Evolutionary conservation across 2,797 vertebrate genomes (phyloP), one percentile per base, ranked within the genome.

Genomic region (Macrochelys suwanniensis): DNA sequence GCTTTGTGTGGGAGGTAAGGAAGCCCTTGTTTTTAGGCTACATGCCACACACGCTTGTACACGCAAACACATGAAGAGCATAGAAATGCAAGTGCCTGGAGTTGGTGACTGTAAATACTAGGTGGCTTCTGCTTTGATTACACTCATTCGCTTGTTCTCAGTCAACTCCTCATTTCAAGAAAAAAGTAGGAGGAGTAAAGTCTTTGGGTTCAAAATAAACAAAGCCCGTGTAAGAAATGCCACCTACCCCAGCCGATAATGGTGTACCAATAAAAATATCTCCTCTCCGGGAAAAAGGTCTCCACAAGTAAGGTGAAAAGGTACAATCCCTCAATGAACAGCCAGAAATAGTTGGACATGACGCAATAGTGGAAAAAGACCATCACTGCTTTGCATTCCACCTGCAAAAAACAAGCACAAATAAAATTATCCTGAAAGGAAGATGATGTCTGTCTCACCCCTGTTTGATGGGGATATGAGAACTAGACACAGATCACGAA

Each of bases 281-380:
- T 98, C 94, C 99, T 98, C 97, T 99, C 99, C 0, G 99, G 99
- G 85, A 99, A 99, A 97, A 99, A 99, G 16, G 99, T 99, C 96
- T 99, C 99, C 93, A 99, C 99, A 96, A 99, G 89, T 93, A 99
- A 97, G 0, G 99, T 99, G 98, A 99, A 99, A 91, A 99, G 99
- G 96, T 99, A 99, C 74, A 99, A 97, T 23, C 99, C 99, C 93
- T 99, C 99, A 2, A 99, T 99, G 97, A 99, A 99, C 68, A 99
- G 99, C 99, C 99, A 99, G 98, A 99, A 99, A 97, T 99, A 99
- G 98, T 99, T 99, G 97, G 99, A 99, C 99, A 99, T 99, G 74
- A 99, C 99, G 0, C 99, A 99, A 98, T 99, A 99, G 97, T 99
- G 99, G 96, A 99, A 99, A 98, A 99, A 99, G 84, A 99, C 99